Conservation (phyloP, 2,797 vertebrate genomes). For the Coreius guichenoti region DNA sequence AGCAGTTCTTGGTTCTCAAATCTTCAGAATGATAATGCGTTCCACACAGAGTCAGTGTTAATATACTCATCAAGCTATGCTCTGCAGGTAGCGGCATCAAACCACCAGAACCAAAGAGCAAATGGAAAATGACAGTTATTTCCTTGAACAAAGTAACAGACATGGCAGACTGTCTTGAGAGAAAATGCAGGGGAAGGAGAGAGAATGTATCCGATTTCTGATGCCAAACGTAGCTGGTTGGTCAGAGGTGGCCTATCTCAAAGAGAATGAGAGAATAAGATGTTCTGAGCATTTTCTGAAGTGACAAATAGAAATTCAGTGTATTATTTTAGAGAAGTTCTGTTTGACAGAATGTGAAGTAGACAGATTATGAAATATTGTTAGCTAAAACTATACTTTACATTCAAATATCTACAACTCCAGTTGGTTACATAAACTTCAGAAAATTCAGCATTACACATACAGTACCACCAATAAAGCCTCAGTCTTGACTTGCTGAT, state of each 20-base stretch:
- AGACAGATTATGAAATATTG: not conserved
- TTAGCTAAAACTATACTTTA: no score
- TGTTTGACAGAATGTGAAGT: constrained; percentile 36
- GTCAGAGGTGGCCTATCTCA: constrained; percentile 56
- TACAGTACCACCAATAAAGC: not conserved
- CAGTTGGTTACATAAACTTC: not conserved
- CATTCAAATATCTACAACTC: not conserved
- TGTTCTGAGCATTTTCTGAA: constrained; percentile 42
- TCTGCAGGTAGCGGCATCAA: constrained; percentile 54
- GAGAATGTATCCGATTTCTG: constrained; percentile 52
- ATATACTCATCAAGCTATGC: no score
- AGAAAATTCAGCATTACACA: not conserved
- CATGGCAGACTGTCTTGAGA: not conserved
- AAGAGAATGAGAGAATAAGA: constrained; percentile 50
- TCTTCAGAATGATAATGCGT: no score
- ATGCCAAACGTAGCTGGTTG: constrained; percentile 35
- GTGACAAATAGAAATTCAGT: constrained; percentile 50
- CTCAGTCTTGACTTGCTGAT: not conserved
- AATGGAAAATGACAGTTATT: constrained; percentile 65
- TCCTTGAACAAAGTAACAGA: constrained; percentile 60
- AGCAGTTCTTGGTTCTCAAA: no score
- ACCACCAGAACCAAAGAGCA: constrained; percentile 51
- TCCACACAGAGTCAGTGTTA: no score
- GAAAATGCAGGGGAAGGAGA: not conserved
- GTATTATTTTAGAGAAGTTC: constrained; percentile 49